Conservation (phyloP, 2,797 vertebrate species). For the Steatocranus sp. region DNA sequence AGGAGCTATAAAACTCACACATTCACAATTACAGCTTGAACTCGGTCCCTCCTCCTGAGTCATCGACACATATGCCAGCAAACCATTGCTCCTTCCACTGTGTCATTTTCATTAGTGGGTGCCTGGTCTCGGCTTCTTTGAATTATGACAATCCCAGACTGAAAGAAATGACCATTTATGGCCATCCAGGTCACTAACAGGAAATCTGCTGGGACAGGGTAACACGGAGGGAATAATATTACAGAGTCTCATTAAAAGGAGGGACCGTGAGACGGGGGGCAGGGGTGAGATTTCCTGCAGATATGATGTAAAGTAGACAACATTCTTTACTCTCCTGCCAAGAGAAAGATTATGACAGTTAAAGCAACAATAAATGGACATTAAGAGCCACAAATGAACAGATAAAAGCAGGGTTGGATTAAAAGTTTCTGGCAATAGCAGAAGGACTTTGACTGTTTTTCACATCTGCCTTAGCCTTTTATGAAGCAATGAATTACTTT, state of each 20-base stretch:
- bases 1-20: conserved; percentile 24
- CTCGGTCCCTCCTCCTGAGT: neutral
- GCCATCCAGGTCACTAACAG: conserved; percentile 11
- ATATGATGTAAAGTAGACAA: conserved; percentile 2
- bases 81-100: conserved; percentile 4
- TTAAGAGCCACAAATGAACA: conserved; percentile 9
- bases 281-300: neutral
- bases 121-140: neutral
- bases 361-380: conserved; percentile 5
- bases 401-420: conserved; percentile 4
- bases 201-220: conserved; percentile 9
- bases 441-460: neutral
- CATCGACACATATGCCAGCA: neutral
- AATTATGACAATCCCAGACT: conserved; percentile 26
- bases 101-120: conserved; percentile 23
- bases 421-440: conserved; percentile 13
- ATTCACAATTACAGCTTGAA: neutral
- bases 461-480: conserved; percentile 39
- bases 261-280: neutral
- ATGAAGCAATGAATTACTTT: conserved; percentile 20
- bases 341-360: conserved; percentile 8
- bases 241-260: conserved; percentile 4
- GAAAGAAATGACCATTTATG: neutral
- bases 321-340: conserved; percentile 18
- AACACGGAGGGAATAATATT: conserved; percentile 3